Evolutionary conservation across 2,888 invertebrate species (phyloP).

Genomic region (Cephonodes hylas): DNA sequence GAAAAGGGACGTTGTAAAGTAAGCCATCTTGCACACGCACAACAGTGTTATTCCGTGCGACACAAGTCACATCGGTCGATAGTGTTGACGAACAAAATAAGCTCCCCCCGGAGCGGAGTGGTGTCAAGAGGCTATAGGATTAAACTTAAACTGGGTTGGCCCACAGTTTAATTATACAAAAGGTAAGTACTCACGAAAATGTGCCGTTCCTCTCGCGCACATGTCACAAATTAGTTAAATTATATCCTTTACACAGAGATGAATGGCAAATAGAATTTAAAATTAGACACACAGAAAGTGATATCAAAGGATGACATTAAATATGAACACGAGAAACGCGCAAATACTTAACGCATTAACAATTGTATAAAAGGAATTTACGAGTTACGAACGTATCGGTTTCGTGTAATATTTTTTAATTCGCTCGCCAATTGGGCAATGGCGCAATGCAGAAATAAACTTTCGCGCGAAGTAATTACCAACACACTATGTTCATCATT

Average conservation of each 20-base stretch:
- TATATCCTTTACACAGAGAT: conserved; percentile 61
- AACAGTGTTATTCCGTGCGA: conserved; percentile 61
- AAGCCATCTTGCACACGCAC: conserved; percentile 49
- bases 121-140: conserved; percentile 81
- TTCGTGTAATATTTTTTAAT: conserved; percentile 46
- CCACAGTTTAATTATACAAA: conserved; percentile 80
- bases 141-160: conserved; percentile 79
- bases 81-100: conserved; percentile 80
- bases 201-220: conserved; percentile 57
- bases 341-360: conserved; percentile 25
- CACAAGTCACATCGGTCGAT: conserved; percentile 70
- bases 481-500: conserved; percentile 33
- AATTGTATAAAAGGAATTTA: conserved; percentile 32
- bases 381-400: conserved; percentile 30
- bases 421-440: conserved; percentile 45
- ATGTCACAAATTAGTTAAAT: conserved; percentile 72
- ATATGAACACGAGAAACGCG: conserved; percentile 37
- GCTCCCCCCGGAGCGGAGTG: conserved; percentile 70
- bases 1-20: conserved; percentile 49
- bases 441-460: conserved; percentile 63
- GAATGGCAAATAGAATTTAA: conserved; percentile 65
- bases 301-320: conserved; percentile 47
- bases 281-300: conserved; percentile 59
- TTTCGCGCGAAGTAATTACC: conserved; percentile 52
- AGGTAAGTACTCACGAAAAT: conserved; percentile 70